Conservation (phyloP, 2,888 invertebrate species). For the Atrina japonica region DNA sequence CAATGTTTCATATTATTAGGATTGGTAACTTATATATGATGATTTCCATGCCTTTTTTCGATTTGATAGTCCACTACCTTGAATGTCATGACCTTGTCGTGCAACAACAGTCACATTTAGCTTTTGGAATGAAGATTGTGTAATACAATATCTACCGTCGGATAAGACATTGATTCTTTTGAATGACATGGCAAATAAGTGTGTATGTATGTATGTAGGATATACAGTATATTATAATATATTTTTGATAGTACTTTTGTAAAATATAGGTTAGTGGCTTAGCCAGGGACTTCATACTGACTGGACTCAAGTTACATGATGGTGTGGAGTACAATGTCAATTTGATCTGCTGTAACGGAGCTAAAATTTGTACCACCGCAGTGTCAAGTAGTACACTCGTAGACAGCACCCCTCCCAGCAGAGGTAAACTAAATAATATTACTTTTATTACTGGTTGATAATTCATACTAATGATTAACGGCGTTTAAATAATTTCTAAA, state of each 20-base stretch:
- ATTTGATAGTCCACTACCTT: neutral
- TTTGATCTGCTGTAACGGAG: conserved; percentile 55
- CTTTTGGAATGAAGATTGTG: too few species aligned
- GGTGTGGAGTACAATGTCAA: conserved; percentile 53
- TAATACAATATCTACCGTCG: too few species aligned
- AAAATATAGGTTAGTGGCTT: conserved; percentile 42
- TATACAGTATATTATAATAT: too few species aligned
- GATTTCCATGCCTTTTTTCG: neutral
- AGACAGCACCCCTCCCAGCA: conserved; percentile 35
- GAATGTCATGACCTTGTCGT: neutral
- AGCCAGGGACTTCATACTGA: conserved; percentile 40
- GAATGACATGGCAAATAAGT: too few species aligned
- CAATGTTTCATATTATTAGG: neutral
- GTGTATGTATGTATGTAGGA: too few species aligned
- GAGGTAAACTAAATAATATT: conserved; percentile 32
- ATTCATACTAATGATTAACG: too few species aligned
- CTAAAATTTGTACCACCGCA: conserved; percentile 47
- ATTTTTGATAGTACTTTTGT: too few species aligned
- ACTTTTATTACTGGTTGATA: too few species aligned
- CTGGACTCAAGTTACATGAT: conserved; percentile 48
- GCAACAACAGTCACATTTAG: too few species aligned
- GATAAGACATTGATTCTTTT: too few species aligned
- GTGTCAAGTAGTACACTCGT: conserved; percentile 27
- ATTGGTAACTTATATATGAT: neutral
- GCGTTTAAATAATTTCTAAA: too few species aligned